A percentile compares a stretch with the other conserved stretches of the same genome.
These are phyloP conservation scores for Biston betularia DNA, from an alignment of 2,888 invertebrate genomes.

Conservation along the genomic window DNA sequence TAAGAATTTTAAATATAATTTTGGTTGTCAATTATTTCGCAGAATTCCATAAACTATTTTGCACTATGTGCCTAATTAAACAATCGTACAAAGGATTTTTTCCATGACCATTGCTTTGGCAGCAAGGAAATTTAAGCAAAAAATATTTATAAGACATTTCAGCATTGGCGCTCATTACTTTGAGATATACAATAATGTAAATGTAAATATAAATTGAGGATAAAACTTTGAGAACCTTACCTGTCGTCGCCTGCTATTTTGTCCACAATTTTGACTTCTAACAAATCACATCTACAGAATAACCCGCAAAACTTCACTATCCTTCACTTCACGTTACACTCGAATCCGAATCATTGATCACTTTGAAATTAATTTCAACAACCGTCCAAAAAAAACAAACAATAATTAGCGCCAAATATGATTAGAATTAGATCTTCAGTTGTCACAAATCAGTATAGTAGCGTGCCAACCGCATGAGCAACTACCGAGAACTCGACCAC, in stretches of 20 bases:
- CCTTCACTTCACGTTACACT: constrained; percentile 38
- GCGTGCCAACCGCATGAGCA: constrained; percentile 82
- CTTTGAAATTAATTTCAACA: constrained; percentile 18
- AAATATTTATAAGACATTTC: too few species aligned
- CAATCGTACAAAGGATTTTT: too few species aligned
- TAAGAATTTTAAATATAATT: too few species aligned
- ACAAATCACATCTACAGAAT: constrained; percentile 34
- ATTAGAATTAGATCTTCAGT: constrained; percentile 47
- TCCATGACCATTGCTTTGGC: too few species aligned
- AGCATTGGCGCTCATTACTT: too few species aligned
- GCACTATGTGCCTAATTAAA: too few species aligned
- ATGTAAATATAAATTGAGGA: not conserved
- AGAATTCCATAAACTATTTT: too few species aligned
- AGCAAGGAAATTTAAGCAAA: too few species aligned
- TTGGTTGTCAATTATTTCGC: too few species aligned
- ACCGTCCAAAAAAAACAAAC: constrained; percentile 15
- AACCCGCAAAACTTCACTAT: constrained; percentile 35
- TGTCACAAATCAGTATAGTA: constrained; percentile 72
- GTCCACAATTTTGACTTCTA: constrained; percentile 66
- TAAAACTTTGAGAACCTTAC: constrained; percentile 49
- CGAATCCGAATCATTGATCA: constrained; percentile 33
- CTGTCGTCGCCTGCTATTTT: constrained; percentile 62
- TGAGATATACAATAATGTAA: not conserved
- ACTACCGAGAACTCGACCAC: constrained; percentile 81
- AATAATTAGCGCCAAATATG: constrained; percentile 31